Evolutionary conservation across 2,797 vertebrate species (phyloP), one percentile per base, ranked within the genome.

Genomic region (Ctenosaura bakeri): DNA sequence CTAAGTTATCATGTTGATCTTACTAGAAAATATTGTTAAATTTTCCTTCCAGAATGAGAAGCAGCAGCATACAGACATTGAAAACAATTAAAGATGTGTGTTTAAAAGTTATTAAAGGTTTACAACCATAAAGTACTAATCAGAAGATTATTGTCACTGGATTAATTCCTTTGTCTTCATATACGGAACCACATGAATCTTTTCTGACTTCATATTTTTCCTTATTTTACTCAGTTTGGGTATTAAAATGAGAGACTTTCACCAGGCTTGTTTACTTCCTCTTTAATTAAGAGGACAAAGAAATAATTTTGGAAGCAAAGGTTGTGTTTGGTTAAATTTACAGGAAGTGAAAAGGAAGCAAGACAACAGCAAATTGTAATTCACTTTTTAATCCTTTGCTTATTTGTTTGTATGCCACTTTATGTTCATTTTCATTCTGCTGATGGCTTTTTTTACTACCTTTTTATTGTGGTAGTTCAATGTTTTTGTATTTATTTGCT

Each of bases 11-110:
- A 3, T 56, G 0, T 69, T 12, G 79, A 5, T 46, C 90, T 93
- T 4, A 4, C 14, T 35, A 0, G 2, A 52, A 20, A 35, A 26
- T 85, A 78, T 46, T 66, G 91, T 91, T 83, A 26, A 35, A 0
- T 50, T 89, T 42, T 3, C 0, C 59, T 42, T 3, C 0, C 50
- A 86, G 16, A 71, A 92, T 59, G 0, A n/a, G 86, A 82, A 91
- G 12, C 42, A 32, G 73, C 90, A 83, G 13, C 29, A 80, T 62
- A 4, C 71, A 64, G 50, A 73, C 1, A 42, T 38, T 79, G 46
- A 42, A 26, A 90, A 29, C 4, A 85, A 59, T 80, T 80, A 0
- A 35, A 91, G 35, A 89, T 54, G 0, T 0, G 0, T 6, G 84
- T 1, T 0, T 87, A 42, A 73, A 71, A 66, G 0, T 50, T 62